Conservation (phyloP, 2,113 vertebrate species). For the Chloropsis cyanopogon region DNA sequence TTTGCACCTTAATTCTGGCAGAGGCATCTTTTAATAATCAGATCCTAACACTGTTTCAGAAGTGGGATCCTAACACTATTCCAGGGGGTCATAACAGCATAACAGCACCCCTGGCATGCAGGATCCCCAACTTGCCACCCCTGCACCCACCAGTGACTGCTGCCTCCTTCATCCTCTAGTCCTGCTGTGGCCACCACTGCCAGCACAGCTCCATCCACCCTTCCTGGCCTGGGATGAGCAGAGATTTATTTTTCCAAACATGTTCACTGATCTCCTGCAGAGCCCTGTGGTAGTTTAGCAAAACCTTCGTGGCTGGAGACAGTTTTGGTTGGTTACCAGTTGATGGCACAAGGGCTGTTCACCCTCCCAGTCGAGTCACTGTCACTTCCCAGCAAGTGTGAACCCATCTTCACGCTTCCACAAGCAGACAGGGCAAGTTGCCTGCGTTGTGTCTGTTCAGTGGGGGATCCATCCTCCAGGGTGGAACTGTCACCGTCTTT, state of each 20-base stretch:
- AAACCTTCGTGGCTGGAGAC: not conserved
- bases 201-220: not conserved
- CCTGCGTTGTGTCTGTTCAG: not conserved
- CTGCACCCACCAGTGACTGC: not conserved
- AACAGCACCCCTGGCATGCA: too few relatives aligned
- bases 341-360: not conserved
- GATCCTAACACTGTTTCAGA: not conserved
- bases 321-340: not conserved
- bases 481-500: not conserved
- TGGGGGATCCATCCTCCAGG: not conserved
- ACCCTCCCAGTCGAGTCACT: not conserved
- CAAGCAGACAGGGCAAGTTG: not conserved
- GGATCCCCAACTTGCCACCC: not conserved
- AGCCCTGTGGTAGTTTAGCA: not conserved
- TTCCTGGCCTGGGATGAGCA: not conserved
- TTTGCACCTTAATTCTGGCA: not conserved
- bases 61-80: not conserved
- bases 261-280: not conserved
- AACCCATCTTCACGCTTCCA: not conserved
- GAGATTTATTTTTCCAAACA: not conserved
- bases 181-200: accelerated
- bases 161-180: accelerated
- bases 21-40: not conserved
- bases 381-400: not conserved
- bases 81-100: too few relatives aligned